Percentiles rank a stretch among this genome's conserved stretches.
Evolutionary conservation across 2,113 vertebrate genomes (phyloP).

Genomic region (Vulpes ferrilata): DNA sequence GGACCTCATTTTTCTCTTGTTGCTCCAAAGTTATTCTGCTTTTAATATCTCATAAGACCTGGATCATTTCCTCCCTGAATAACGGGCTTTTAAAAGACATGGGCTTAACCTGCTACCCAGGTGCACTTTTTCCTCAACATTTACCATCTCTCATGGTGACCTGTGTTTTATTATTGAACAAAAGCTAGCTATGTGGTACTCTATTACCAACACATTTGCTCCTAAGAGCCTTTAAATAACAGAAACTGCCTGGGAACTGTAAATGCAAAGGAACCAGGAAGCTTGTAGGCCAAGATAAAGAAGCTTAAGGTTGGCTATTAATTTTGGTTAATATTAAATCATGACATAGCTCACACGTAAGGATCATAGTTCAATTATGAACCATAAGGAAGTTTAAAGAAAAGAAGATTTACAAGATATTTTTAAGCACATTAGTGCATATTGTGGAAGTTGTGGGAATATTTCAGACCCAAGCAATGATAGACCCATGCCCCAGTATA

Average conservation of each 20-base stretch:
- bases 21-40: constrained; percentile 77
- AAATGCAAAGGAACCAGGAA: constrained; percentile 84
- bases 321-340: constrained; percentile 87
- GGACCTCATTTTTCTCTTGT: constrained; percentile 69
- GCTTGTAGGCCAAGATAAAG: constrained; percentile 81
- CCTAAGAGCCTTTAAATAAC: constrained; percentile 80
- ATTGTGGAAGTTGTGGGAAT: constrained; percentile 86
- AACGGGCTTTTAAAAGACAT: constrained; percentile 70
- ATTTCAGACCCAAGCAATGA: constrained; percentile 79
- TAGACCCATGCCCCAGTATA: constrained; percentile 81
- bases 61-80: constrained; percentile 51
- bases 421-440: constrained; percentile 87
- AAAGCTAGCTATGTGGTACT: constrained; percentile 74
- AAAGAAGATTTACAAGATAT: constrained; percentile 87
- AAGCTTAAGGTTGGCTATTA: constrained; percentile 87
- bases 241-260: constrained; percentile 68
- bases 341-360: constrained; percentile 85
- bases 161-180: constrained; percentile 75
- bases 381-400: constrained; percentile 84
- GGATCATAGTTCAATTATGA: constrained; percentile 88
- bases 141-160: constrained; percentile 68
- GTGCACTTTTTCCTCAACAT: constrained; percentile 67
- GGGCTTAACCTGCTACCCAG: constrained; percentile 76
- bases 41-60: constrained; percentile 76
- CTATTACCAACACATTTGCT: constrained; percentile 79